A percentile compares a stretch with the other conserved stretches of the same genome.
phyloP scores from a whole-genome alignment of 2,888 invertebrate species.

The Melanostoma mellinum region DNA sequence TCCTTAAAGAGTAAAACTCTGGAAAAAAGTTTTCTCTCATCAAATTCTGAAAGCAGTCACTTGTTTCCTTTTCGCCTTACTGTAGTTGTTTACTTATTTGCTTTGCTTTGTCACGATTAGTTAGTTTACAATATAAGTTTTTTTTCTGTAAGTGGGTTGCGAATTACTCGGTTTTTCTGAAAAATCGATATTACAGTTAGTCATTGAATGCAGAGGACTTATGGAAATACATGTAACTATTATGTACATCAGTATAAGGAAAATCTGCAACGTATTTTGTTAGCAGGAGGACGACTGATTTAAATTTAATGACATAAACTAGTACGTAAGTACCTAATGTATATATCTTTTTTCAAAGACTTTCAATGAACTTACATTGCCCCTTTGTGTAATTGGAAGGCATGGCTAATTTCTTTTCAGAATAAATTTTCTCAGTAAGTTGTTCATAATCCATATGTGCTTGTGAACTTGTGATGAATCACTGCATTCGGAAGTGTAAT shows the following conservation, averaged over 20 bases:
- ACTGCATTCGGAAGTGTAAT: background rate
- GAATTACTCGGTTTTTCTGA: conserved; percentile 17
- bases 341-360: too few species aligned
- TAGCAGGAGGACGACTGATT: too few species aligned
- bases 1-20: too few species aligned
- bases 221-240: too few species aligned
- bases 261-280: too few species aligned
- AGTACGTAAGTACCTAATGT: too few species aligned
- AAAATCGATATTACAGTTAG: conserved; percentile 40
- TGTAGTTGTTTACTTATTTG: conserved; percentile 5
- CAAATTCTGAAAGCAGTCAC: background rate
- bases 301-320: too few species aligned
- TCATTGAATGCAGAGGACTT: background rate
- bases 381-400: background rate
- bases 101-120: background rate
- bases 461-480: conserved; percentile 10
- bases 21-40: too few species aligned
- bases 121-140: background rate
- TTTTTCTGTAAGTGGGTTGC: conserved; percentile 5
- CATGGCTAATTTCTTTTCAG: background rate
- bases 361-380: too few species aligned
- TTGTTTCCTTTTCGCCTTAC: background rate
- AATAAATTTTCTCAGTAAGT: background rate
- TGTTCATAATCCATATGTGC: background rate
- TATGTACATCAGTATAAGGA: too few species aligned